A percentile compares a stretch with the other conserved stretches of the same genome.
These are phyloP conservation scores for Ommatoiulus sabulosus DNA, from an alignment of 2,888 invertebrate species.

Conservation along the genomic window DNA sequence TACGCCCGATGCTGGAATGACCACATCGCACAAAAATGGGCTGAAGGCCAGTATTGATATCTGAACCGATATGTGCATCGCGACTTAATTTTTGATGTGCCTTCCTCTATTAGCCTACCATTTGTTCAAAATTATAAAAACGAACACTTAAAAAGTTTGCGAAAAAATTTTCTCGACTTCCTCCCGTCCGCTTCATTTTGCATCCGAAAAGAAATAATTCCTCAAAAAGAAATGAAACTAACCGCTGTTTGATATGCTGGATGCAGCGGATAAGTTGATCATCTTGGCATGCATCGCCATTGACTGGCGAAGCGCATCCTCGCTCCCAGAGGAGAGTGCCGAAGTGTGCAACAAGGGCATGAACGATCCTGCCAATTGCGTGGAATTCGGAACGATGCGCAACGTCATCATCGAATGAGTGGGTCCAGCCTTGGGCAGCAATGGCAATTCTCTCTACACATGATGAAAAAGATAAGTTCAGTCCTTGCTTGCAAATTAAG, in stretches of 20 bases:
- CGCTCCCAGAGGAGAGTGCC: not conserved
- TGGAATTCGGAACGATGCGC: conserved; percentile 58
- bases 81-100: no score
- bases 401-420: conserved; percentile 59
- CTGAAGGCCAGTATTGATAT: no score
- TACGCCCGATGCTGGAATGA: no score
- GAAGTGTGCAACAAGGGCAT: conserved; percentile 57
- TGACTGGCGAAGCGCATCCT: not conserved
- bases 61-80: no score
- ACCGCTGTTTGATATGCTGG: not conserved
- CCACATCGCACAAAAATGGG: no score
- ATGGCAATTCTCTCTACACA: conserved; percentile 79
- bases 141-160: no score
- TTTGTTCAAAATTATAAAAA: no score
- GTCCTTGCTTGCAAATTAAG: not conserved
- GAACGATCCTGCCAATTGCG: conserved; percentile 59
- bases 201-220: not conserved
- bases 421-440: conserved; percentile 72
- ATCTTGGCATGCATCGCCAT: not conserved
- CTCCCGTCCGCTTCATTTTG: no score
- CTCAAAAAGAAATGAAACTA: not conserved
- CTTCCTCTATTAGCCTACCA: no score
- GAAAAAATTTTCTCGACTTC: no score
- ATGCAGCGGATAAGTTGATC: not conserved
- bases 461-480: not conserved